Conservation (phyloP, 1,140 invertebrate species). For the Dinoponera quadriceps region DNA sequence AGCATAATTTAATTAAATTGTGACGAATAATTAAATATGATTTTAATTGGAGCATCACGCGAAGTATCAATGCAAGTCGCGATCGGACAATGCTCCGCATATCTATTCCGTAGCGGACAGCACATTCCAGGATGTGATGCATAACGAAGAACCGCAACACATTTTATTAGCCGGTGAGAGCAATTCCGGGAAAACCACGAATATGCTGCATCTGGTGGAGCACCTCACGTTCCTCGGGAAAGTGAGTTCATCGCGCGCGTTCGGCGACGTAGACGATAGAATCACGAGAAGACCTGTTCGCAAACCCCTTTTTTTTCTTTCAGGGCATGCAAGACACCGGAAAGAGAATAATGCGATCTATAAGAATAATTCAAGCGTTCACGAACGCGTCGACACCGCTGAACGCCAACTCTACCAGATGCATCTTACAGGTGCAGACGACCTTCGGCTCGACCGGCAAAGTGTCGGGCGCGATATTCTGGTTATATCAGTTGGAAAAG, state of each 20-base stretch:
- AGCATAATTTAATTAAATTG: neutral
- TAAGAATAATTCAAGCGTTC: slow-evolving; percentile 92
- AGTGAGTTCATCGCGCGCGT: slow-evolving; percentile 69
- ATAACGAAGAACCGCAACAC: slow-evolving; percentile 93
- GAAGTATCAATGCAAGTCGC: slow-evolving; percentile 93
- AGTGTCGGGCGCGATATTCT: slow-evolving; percentile 94
- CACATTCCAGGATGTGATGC: slow-evolving; percentile 94
- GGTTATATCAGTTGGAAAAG: slow-evolving; percentile 95
- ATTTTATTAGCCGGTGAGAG: slow-evolving; percentile 94
- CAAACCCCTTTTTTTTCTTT: slow-evolving; percentile 43
- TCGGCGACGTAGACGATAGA: neutral
- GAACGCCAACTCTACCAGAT: slow-evolving; percentile 95
- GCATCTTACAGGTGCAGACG: slow-evolving; percentile 93
- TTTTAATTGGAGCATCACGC: slow-evolving; percentile 88
- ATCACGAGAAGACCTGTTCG: neutral
- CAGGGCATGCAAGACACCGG: slow-evolving; percentile 87
- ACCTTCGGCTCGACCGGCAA: slow-evolving; percentile 94
- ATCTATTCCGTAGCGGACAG: slow-evolving; percentile 95
- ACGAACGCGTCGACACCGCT: slow-evolving; percentile 94
- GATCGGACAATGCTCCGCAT: slow-evolving; percentile 96
- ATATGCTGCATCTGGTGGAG: slow-evolving; percentile 89
- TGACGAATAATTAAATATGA: neutral
- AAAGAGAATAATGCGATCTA: slow-evolving; percentile 89
- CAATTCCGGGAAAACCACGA: slow-evolving; percentile 93
- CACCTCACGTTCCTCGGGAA: slow-evolving; percentile 91